Base-by-base conservation (phyloP, 23 tunicate species). In the Phallusia fumigata region DNA sequence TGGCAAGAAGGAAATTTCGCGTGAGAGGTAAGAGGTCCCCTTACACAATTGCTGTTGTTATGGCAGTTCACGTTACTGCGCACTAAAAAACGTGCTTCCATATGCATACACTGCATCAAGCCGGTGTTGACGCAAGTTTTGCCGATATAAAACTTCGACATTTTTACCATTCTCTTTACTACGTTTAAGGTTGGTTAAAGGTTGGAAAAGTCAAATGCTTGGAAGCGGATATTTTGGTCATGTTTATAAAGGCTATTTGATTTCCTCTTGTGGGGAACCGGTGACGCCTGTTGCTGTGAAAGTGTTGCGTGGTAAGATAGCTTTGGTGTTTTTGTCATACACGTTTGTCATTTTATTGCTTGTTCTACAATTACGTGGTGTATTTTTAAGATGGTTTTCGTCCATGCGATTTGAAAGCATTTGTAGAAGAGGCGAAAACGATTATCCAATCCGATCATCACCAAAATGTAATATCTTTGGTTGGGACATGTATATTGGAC, bases 151-250 rank as follows among this genome's bases (percentile, higher is more conserved):
- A 76, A 32, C 51, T 16, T 15, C 18, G 31, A 76, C 33, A 79
- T 12, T n/a, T n/a, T n/a, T n/a, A n/a, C n/a, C n/a, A n/a, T 40
- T 40, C 10, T 40, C 10, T 5, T 40, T 40, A 10, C 47, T 5
- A 3, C 13, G 69, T 78, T 78, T 2, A 5, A 30, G 33, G 33
- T 40, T 30, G n/a, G 49, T 30, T 21, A 6, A 18, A 19, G 33
- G 53, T 78, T 78, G 74, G 26, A 65, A 51, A 31, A 79, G 84
- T 24, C 44, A 81, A 19, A 65, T 80, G 33, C 35, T 94, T 0
- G 98, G 98, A 73, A 94, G 90, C 75, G 98, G 98, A 45, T 80
- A 86, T 36, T 94, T 85, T 69, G 93, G 98, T 15, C 83, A 82
- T 30, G 98, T 94, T 31, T 94, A 82, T 77, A 91, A 80, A 64